These are phyloP conservation scores for Etheostoma nigrum DNA, from an alignment of 2,797 vertebrate species.

Conservation along the genomic window DNA sequence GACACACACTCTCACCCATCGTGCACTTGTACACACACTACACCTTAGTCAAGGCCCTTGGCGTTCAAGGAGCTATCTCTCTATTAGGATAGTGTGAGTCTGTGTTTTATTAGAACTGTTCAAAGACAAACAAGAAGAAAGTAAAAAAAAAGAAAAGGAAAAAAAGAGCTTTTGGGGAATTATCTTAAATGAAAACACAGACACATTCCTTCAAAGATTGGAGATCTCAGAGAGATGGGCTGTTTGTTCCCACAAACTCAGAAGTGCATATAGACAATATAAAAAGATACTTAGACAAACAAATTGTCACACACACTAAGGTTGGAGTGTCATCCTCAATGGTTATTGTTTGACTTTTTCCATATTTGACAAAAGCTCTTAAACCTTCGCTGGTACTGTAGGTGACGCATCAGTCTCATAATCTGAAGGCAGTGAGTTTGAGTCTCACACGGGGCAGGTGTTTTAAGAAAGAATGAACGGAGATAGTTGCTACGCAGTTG, in stretches of 20 bases:
- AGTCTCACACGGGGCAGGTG: neutral
- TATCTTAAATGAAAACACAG: neutral
- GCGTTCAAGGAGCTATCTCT: constrained; percentile 30
- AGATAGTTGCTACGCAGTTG: no score
- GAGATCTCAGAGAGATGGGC: neutral
- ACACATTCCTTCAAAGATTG: neutral
- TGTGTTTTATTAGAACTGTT: constrained; percentile 13
- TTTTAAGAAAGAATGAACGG: neutral
- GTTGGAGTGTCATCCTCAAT: neutral
- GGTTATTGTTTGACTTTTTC: neutral
- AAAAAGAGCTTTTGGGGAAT: constrained; percentile 5
- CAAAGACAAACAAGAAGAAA: constrained; percentile 11
- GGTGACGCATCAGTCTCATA: neutral
- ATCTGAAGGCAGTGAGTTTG: neutral
- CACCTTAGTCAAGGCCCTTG: constrained; percentile 25
- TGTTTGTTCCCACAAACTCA: neutral
- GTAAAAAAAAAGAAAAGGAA: constrained; percentile 3
- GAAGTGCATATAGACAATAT: neutral
- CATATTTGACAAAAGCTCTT: neutral
- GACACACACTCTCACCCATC: constrained; percentile 30
- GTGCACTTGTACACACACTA: constrained; percentile 22
- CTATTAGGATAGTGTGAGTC: neutral
- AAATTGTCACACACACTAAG: neutral
- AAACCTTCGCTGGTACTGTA: neutral
- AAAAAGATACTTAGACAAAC: neutral